Conservation (phyloP, 2,888 invertebrate species). For the Phorcus lineatus region DNA sequence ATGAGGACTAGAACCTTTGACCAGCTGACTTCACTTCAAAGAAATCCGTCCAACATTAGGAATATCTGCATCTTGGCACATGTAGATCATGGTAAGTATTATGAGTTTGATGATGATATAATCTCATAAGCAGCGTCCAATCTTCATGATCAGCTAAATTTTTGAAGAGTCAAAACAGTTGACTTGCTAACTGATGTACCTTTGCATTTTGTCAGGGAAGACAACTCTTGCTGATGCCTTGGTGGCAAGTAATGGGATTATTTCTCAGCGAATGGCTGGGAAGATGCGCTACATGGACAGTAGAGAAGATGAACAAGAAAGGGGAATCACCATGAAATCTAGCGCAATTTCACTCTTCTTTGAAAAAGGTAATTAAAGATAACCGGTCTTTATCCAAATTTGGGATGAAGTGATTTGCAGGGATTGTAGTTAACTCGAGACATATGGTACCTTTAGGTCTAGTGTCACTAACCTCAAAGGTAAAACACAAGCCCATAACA, state of each 20-base stretch:
- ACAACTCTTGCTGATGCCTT: conserved; percentile 95
- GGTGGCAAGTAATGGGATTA: conserved; percentile 95
- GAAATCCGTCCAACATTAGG: conserved; percentile 81
- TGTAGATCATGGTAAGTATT: conserved; percentile 88
- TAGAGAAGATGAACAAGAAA: conserved; percentile 94
- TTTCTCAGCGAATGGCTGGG: conserved; percentile 92
- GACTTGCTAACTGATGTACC: no score
- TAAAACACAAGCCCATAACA: no score
- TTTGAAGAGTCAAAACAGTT: no score
- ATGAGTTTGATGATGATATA: neutral
- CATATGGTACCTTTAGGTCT: no score
- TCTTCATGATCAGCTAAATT: no score
- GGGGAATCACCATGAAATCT: conserved; percentile 99
- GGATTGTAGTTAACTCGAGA: no score
- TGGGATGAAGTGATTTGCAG: no score
- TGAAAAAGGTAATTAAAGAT: conserved; percentile 68
- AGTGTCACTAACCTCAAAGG: no score
- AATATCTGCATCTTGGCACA: conserved; percentile 98
- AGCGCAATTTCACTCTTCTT: conserved; percentile 92
- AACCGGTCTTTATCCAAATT: no score
- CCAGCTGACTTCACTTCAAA: conserved; percentile 82
- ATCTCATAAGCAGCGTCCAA: no score
- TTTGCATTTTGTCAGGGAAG: conserved; percentile 81
- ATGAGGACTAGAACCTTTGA: conserved; percentile 62
- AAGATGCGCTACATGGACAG: conserved; percentile 94